Conservation (phyloP, 2,113 vertebrate species). For the Cacatua alba region DNA sequence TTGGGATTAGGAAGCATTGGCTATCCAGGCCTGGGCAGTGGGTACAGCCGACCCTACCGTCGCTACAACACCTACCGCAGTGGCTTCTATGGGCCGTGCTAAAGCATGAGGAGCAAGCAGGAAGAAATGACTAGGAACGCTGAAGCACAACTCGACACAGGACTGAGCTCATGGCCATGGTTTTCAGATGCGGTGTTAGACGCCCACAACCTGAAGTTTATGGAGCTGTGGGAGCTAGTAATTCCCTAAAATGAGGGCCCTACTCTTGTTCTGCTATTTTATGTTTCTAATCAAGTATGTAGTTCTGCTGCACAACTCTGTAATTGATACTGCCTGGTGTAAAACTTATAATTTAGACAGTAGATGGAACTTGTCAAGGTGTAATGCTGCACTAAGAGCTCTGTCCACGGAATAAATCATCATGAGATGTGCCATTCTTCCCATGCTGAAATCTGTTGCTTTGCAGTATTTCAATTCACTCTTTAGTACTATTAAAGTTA, state of each 20-base stretch:
- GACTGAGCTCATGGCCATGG: not conserved
- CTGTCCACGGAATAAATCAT: not conserved
- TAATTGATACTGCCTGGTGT: not conserved
- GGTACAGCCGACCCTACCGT: not conserved
- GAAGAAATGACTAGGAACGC: not conserved
- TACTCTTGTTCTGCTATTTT: not conserved
- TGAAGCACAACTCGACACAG: rapidly evolving
- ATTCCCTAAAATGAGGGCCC: not conserved
- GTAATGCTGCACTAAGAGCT: not conserved
- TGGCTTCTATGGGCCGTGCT: not conserved
- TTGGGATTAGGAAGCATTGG: not conserved
- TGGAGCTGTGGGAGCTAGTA: not conserved
- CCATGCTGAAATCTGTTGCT: not conserved
- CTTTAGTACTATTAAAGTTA: not conserved
- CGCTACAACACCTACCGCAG: not conserved
- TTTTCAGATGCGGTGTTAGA: not conserved
- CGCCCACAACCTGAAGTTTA: not conserved
- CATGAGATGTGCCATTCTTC: not conserved
- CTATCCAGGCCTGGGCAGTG: not conserved
- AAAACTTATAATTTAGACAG: not conserved
- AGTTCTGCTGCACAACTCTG: not conserved
- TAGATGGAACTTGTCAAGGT: not conserved
- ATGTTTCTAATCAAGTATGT: not conserved
- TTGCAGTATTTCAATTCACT: not conserved
- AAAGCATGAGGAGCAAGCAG: not conserved